Percentiles rank a stretch among this genome's conserved stretches.
These are phyloP conservation scores for Stegophylla sp. DNA, from an alignment of 2,888 invertebrate species.

Conservation along the genomic window DNA sequence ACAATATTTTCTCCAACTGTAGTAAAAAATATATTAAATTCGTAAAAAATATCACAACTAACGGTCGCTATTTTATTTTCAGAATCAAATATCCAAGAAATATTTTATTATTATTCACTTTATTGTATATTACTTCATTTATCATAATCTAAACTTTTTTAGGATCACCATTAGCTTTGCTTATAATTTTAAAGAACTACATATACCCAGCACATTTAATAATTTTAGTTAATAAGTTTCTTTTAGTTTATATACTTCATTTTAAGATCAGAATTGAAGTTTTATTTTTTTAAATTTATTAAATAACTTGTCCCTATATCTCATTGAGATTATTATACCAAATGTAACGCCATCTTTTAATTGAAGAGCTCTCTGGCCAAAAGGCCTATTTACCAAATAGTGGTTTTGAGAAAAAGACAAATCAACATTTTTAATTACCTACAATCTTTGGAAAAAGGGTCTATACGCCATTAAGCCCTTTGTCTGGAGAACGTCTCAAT, in stretches of 20 bases:
- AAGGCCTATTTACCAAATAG: no score
- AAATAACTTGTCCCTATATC: not conserved
- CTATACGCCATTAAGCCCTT: no score
- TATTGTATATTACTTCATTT: conserved; percentile 3
- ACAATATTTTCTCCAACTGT: conserved; percentile 12
- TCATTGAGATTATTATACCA: not conserved
- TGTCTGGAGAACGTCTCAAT: no score
- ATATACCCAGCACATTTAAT: not conserved
- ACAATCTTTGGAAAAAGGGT: no score
- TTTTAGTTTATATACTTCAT: not conserved
- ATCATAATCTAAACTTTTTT: not conserved
- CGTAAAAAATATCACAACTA: not conserved
- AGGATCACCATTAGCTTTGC: not conserved
- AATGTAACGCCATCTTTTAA: not conserved
- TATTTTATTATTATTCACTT: not conserved
- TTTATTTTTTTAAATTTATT: conserved; percentile 18
- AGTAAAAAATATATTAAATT: conserved; percentile 20
- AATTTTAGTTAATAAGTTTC: not conserved
- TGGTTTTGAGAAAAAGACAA: no score
- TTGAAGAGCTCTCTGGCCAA: no score
- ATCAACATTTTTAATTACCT: no score
- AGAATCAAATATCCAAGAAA: not conserved
- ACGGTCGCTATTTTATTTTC: not conserved
- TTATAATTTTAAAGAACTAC: not conserved
- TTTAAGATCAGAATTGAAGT: not conserved